These are phyloP conservation scores for Phyllotreta cruciferae DNA, from an alignment of 2,888 invertebrate species.

Conservation along the genomic window DNA sequence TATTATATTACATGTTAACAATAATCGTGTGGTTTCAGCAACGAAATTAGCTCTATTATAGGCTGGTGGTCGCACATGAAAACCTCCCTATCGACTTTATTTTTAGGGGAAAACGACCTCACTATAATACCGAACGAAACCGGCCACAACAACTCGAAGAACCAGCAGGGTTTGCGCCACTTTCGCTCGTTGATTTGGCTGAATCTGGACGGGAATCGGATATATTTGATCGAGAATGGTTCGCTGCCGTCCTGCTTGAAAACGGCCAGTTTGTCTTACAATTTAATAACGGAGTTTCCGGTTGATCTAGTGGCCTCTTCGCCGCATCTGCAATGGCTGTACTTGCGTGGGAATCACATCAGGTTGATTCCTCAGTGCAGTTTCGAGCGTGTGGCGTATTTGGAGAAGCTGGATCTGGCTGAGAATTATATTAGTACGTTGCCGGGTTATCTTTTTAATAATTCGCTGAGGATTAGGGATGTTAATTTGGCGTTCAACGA, in stretches of 20 bases:
- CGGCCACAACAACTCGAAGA: constrained; percentile 49
- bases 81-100: constrained; percentile 78
- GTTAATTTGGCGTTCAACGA: constrained; percentile 84
- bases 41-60: constrained; percentile 77
- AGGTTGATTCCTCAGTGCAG: constrained; percentile 63
- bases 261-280: constrained; percentile 76
- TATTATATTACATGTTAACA: no score
- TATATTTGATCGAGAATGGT: constrained; percentile 68
- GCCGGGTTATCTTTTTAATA: constrained; percentile 71
- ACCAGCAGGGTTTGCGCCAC: constrained; percentile 56
- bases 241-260: constrained; percentile 72
- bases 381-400: constrained; percentile 55
- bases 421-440: constrained; percentile 80
- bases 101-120: constrained; percentile 83
- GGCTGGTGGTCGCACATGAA: constrained; percentile 82
- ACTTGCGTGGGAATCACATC: constrained; percentile 72
- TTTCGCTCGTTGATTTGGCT: constrained; percentile 71
- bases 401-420: constrained; percentile 85
- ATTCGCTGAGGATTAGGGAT: constrained; percentile 77
- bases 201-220: constrained; percentile 75
- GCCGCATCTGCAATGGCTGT: constrained; percentile 72
- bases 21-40: no score
- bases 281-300: constrained; percentile 74
- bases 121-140: constrained; percentile 68
- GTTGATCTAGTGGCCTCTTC: constrained; percentile 69